Base-by-base conservation (phyloP, 2,888 invertebrate genomes). In the Pteria penguin region DNA sequence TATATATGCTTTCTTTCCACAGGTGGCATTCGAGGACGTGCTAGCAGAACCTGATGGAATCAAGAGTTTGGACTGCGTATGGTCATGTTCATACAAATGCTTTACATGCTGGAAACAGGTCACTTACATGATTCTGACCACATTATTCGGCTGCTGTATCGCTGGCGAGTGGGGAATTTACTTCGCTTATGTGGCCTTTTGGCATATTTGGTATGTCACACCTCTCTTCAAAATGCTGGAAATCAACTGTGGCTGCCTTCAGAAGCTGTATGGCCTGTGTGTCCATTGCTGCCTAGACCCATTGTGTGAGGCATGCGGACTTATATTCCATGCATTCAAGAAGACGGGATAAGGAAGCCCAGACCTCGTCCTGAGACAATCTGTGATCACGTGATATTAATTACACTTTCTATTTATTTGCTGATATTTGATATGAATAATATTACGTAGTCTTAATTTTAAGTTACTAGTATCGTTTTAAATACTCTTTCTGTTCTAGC, bases 181-280 rank as follows among this genome's bases (percentile, higher is more conserved):
- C 66, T 87, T 87, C 63, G 87, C 84, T 3, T 72, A 95, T 82
- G 92, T 95, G 5, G 94, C 95, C 1, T 85, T 86, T 73, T 18
- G 68, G 26, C 95, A 95, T 93, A 95, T 96, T 87, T 96, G 96
- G 96, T 95, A 95, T 88, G 92, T 94, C 26, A 94, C 94, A 0
- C 96, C 96, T 0, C 94, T 94, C 77, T 92, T 95, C 63, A 93
- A 95, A 74, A 93, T 91, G 78, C 93, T 94, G 90, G 95, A 95
- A 91, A 95, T 95, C 86, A 94, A 94, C 88, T 82, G 85, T 58
- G 83, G 81, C 11, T 82, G 76, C 45, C 8, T 79, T 62, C 78
- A 82, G 81, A 82, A 76, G 33, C 36, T 83, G 60, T 76, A 94
- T 93, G 92, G 95, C 5, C 71, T 83, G 18, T 86, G 88, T 65